Conservation (phyloP, 2,113 vertebrate genomes). For the Drymodes brunneopygia region DNA sequence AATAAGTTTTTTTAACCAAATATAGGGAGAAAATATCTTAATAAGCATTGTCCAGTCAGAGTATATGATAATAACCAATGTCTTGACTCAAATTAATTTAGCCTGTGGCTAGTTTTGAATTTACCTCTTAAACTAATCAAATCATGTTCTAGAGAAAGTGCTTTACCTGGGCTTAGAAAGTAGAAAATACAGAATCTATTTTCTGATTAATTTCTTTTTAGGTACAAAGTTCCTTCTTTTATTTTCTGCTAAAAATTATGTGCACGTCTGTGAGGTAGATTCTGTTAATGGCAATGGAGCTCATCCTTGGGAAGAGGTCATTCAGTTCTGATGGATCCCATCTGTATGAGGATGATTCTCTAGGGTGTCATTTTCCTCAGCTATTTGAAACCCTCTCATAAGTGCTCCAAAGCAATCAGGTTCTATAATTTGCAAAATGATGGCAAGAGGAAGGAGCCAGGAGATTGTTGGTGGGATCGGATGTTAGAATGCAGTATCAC, state of each 20-base stretch:
- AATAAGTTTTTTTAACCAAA: background rate
- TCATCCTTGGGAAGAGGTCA: conserved; percentile 9
- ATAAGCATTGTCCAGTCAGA: background rate
- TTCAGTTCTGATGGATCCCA: conserved; percentile 26
- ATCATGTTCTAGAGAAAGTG: background rate
- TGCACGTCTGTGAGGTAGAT: background rate
- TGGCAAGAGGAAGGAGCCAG: background rate
- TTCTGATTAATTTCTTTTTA: background rate
- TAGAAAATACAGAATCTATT: background rate
- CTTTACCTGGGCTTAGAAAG: background rate
- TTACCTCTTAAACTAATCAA: background rate
- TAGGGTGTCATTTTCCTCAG: conserved; percentile 40
- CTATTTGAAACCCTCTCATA: conserved; percentile 13
- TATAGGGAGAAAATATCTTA: background rate
- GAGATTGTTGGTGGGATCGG: background rate
- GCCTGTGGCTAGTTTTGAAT: background rate
- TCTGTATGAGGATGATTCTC: conserved; percentile 16
- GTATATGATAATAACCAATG: background rate
- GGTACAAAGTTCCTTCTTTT: background rate
- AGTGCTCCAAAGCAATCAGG: conserved; percentile 11
- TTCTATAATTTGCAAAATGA: conserved; percentile 29
- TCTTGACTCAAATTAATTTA: background rate
- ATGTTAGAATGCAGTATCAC: background rate
- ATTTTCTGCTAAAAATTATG: background rate
- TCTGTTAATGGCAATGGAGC: background rate